Base-by-base conservation (phyloP, 2,113 vertebrate species). In the Microtus ochrogaster region DNA sequence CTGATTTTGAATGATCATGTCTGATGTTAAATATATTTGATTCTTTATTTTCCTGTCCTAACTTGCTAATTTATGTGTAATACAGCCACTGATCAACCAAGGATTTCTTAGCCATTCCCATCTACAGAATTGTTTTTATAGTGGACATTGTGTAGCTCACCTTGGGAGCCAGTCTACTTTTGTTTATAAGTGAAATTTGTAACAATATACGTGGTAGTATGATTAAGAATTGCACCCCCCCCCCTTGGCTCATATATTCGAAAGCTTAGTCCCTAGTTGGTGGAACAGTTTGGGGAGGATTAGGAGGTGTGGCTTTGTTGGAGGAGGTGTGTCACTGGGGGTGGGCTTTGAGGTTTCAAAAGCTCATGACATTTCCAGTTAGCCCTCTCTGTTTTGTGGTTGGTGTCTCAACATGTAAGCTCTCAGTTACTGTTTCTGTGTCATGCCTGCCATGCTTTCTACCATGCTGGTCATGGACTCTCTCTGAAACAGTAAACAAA, bases 41-140 rank as follows among this genome's bases (percentile, higher is more conserved):
- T n/a, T 70, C 11, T 79, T 84, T 74, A 28, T 92, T 63, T 72
- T 61, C 2, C 24, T 94, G 90, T 65, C 41, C 13, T 63, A 82
- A 85, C 49, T 95, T 76, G 58, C n/a, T 76, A 66, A 70, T 90
- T 94, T 91, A 76, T 44, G 11, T 77, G 12, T 89, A 90, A 36
- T 65, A 79, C 1, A 87, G 30, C 22, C 65, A 73, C 36, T 86
- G 66, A 33, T 87, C 39, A 89, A 65, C 24, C 30, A 78, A 93
- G 52, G 21, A 77, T 94, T 94, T 94, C 17, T 28, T 52, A 79
- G 36, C 19, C 39, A 88, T 93, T 91, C 14, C 26, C 49, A 65
- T 1, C 36, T 72, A 81, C 8, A 92, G 30, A 87, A 74, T 22
- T 79, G 61, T 79, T 83, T 89, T 36, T 41, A 21, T 44, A 83